These are phyloP conservation scores for Passer montanus DNA, from an alignment of 2,113 vertebrate genomes.

Conservation along the genomic window DNA sequence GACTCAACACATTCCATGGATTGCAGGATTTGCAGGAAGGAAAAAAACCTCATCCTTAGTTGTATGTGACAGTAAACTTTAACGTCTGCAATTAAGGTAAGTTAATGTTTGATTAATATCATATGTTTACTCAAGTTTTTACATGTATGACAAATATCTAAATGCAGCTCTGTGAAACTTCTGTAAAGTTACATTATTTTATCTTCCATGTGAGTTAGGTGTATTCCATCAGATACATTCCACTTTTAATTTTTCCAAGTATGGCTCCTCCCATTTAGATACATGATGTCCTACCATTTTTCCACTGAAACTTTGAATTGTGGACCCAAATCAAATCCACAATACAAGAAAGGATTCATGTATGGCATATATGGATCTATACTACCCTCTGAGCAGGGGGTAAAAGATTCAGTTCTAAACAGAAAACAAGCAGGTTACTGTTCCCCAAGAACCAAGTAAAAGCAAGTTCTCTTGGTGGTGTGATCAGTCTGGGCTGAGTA, in stretches of 20 bases:
- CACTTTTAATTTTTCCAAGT: neutral
- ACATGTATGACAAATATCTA: neutral
- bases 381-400: neutral
- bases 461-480: neutral
- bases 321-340: neutral
- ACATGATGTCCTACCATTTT: neutral
- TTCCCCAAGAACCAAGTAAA: neutral
- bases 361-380: neutral
- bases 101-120: slow-evolving; percentile 4
- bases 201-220: neutral
- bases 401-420: neutral
- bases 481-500: neutral
- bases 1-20: neutral
- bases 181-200: neutral
- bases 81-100: neutral
- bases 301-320: neutral
- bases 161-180: neutral
- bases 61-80: neutral
- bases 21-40: neutral
- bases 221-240: neutral
- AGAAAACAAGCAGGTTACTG: neutral
- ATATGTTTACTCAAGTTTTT: neutral
- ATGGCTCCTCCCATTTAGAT: neutral
- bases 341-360: neutral
- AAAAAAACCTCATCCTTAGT: neutral